Percentiles rank a stretch among this genome's conserved stretches.
phyloP scores from a whole-genome alignment of 2,797 vertebrate genomes.

The Chrosomus eos region DNA sequence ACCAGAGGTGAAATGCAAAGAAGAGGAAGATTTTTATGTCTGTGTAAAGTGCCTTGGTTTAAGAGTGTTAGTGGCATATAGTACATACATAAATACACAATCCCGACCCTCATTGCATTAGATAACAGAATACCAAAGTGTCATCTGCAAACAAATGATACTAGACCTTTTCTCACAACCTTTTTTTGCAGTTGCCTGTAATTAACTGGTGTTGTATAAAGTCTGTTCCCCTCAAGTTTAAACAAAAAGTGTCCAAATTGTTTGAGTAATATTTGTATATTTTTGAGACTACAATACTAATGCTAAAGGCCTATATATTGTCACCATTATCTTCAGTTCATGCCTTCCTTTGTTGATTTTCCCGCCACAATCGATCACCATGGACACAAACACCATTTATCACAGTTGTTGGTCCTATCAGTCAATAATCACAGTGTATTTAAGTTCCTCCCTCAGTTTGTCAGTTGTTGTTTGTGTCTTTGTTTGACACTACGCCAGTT shows the following conservation, averaged over 20 bases:
- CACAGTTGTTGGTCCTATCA: too few species aligned
- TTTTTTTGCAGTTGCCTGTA: not conserved
- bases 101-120: not conserved
- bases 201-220: not conserved
- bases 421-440: too few species aligned
- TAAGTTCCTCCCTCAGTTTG: too few species aligned
- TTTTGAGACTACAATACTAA: not conserved
- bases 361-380: too few species aligned
- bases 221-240: not conserved
- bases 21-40: not conserved
- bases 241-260: not conserved
- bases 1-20: not conserved
- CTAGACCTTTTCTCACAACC: slow-evolving; percentile 25
- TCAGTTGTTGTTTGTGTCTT: too few species aligned
- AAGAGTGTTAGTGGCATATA: not conserved
- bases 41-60: not conserved
- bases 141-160: slow-evolving; percentile 7
- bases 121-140: slow-evolving; percentile 28
- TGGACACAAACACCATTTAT: too few species aligned
- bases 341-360: too few species aligned
- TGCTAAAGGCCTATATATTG: not conserved
- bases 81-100: not conserved
- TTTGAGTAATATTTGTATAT: not conserved
- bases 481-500: too few species aligned
- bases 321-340: too few species aligned